Conservation (phyloP, 2,113 vertebrate species). For the Protobothrops mucrosquamatus region DNA sequence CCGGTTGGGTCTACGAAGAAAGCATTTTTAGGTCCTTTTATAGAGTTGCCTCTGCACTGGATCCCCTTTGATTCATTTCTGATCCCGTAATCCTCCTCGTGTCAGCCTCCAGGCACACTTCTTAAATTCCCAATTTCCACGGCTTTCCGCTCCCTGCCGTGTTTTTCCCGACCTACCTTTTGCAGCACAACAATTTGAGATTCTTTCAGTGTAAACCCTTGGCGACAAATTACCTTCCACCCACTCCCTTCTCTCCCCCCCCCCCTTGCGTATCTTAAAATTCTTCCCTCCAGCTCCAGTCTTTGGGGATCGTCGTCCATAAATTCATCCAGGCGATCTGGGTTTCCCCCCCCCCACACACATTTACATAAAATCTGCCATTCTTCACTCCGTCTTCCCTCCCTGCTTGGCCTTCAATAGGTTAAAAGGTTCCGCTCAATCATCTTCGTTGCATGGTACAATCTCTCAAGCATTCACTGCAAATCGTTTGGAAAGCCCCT, state of each 20-base stretch:
- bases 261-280: too few relatives aligned
- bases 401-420: too few relatives aligned
- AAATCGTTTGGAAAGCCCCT: too few relatives aligned
- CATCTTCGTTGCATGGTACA: too few relatives aligned
- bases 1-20: neutral
- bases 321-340: too few relatives aligned
- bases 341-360: too few relatives aligned
- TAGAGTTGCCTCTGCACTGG: neutral
- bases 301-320: too few relatives aligned
- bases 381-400: too few relatives aligned
- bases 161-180: neutral
- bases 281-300: too few relatives aligned
- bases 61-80: neutral
- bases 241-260: neutral
- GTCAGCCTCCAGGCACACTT: neutral
- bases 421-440: too few relatives aligned
- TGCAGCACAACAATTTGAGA: neutral
- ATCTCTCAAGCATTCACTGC: too few relatives aligned
- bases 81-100: neutral
- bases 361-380: too few relatives aligned
- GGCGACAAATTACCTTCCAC: neutral
- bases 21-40: neutral
- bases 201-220: neutral
- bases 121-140: neutral
- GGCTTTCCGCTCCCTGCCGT: neutral